phyloP scores from a whole-genome alignment of 2,797 vertebrate species.

The Peromyscus eremicus region DNA sequence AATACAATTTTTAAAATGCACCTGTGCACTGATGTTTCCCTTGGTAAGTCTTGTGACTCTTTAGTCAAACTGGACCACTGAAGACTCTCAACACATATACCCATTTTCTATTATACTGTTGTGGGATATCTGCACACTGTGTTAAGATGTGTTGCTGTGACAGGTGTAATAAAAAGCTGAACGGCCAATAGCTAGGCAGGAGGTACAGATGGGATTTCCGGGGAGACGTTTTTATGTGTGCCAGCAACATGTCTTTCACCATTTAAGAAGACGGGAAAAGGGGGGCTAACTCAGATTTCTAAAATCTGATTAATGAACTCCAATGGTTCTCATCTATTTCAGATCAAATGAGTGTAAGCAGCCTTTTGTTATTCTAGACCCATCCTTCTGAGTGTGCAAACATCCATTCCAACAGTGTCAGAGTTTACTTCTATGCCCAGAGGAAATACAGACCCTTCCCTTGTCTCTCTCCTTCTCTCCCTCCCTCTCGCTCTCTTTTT shows the following conservation, averaged over 20 bases:
- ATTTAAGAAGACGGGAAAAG: not conserved
- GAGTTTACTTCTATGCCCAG: not conserved
- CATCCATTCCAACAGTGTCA: not conserved
- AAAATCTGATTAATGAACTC: conserved; percentile 36
- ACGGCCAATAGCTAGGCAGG: not conserved
- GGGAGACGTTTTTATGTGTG: not conserved
- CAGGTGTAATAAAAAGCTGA: not conserved
- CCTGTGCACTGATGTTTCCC: not conserved
- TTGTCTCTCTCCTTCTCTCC: not conserved
- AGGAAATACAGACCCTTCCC: not conserved
- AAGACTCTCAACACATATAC: not conserved
- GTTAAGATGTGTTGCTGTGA: not conserved
- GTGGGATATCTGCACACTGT: not conserved
- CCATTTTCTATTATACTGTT: not conserved
- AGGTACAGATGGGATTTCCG: not conserved
- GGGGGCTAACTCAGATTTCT: conserved; percentile 1
- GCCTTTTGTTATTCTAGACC: not conserved
- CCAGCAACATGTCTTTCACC: not conserved
- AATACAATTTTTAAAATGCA: not conserved
- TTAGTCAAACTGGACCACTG: not conserved
- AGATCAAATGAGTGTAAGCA: not conserved
- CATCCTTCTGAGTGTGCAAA: not conserved
- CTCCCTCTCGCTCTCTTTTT: not conserved
- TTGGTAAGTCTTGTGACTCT: not conserved
- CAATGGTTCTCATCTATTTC: conserved; percentile 13